Evolutionary conservation across 35 echinoderm and acorn worm genomes (phyloP).

Genomic region (Amphiura filiformis): DNA sequence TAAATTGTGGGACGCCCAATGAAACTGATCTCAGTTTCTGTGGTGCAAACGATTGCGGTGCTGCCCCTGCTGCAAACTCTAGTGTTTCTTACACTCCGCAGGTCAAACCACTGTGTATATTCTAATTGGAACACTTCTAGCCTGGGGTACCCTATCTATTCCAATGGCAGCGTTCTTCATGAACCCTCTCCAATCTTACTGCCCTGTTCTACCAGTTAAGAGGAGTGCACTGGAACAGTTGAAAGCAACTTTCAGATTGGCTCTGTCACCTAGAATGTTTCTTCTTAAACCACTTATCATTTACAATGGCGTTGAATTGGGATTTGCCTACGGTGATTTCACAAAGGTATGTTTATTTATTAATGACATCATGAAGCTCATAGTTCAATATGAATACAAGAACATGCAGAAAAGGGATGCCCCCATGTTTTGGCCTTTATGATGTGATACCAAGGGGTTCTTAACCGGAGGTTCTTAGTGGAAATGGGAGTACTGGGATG

Average conservation of each 20-base stretch:
- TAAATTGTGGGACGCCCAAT: background rate
- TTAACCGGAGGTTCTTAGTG: too few species aligned
- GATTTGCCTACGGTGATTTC: constrained; percentile 51
- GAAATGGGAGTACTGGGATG: too few species aligned
- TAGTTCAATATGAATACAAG: too few species aligned
- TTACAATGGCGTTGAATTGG: constrained; percentile 56
- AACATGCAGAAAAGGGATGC: too few species aligned
- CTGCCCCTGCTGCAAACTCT: background rate
- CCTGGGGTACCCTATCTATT: constrained; percentile 23
- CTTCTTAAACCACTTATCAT: constrained; percentile 48
- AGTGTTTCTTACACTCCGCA: background rate
- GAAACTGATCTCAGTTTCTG: background rate
- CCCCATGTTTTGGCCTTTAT: too few species aligned
- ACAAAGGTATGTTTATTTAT: constrained; percentile 42
- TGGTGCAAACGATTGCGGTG: background rate
- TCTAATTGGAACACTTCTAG: constrained; percentile 36
- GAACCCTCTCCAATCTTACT: background rate
- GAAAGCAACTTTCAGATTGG: constrained; percentile 22
- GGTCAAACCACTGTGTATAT: background rate
- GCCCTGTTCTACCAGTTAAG: background rate
- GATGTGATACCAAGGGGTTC: too few species aligned
- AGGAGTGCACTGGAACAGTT: background rate
- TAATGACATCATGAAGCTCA: too few species aligned
- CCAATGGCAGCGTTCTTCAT: constrained; percentile 28
- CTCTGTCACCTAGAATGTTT: constrained; percentile 8